Percentiles rank a stretch among this genome's conserved stretches.
Conservation (phyloP, 1,140 invertebrate genomes). For the Sesamia nonagrioides region DNA sequence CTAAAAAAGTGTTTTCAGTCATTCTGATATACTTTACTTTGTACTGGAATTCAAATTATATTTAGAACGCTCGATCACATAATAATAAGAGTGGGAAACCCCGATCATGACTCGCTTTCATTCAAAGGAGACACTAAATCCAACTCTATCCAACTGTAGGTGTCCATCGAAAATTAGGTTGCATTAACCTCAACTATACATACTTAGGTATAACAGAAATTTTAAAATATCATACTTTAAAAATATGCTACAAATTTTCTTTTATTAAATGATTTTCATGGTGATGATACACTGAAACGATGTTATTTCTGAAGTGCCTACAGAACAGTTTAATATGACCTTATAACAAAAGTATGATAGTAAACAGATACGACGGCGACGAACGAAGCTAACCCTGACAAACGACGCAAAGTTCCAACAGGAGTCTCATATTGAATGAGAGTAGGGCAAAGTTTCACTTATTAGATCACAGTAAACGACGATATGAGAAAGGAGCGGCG, state of each 20-base stretch:
- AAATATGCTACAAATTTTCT: neutral
- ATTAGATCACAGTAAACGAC: constrained; percentile 83
- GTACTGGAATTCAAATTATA: too few relatives aligned
- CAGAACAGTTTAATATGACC: constrained; percentile 21
- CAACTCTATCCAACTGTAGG: neutral
- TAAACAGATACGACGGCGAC: constrained; percentile 24
- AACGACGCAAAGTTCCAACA: constrained; percentile 71
- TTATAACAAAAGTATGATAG: neutral
- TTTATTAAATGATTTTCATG: neutral
- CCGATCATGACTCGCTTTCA: too few relatives aligned
- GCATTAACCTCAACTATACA: too few relatives aligned
- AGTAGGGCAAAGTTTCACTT: constrained; percentile 80
- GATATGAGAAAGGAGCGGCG: constrained; percentile 83
- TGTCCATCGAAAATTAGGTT: neutral
- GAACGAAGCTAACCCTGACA: constrained; percentile 57
- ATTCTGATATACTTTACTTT: too few relatives aligned
- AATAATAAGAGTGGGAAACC: too few relatives aligned
- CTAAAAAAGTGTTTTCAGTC: neutral
- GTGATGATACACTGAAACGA: neutral
- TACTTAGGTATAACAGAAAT: neutral
- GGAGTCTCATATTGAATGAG: constrained; percentile 81
- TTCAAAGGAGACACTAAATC: neutral
- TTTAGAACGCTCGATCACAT: too few relatives aligned
- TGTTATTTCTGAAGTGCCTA: neutral
- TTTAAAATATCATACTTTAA: neutral